These are phyloP conservation scores for Anguilla rostrata DNA, from an alignment of 2,113 vertebrate genomes.

Conservation along the genomic window DNA sequence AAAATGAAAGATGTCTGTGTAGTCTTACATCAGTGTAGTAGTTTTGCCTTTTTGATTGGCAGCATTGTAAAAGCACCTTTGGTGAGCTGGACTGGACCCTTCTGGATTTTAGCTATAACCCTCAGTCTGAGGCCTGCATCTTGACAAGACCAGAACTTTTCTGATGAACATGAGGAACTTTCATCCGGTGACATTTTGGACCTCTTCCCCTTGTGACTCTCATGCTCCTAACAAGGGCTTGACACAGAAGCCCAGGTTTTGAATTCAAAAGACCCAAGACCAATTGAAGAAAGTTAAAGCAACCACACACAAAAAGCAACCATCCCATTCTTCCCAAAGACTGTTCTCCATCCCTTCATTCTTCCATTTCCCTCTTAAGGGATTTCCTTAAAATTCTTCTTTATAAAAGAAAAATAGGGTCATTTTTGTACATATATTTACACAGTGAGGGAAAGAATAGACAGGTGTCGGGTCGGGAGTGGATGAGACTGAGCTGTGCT, in stretches of 20 bases:
- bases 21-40: not conserved
- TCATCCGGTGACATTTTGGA: not conserved
- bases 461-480: conserved; percentile 2
- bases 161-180: not conserved
- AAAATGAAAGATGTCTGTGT: not conserved
- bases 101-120: not conserved
- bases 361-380: conserved; percentile 62
- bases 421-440: conserved; percentile 67
- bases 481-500: not conserved
- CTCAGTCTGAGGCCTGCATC: not conserved
- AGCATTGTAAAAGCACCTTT: not conserved
- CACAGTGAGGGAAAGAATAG: conserved; percentile 32
- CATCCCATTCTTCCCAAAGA: not conserved
- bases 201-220: not conserved
- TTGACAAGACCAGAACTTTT: not conserved
- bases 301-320: not conserved
- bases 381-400: conserved; percentile 72
- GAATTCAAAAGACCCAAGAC: not conserved
- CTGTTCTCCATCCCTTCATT: conserved; percentile 30
- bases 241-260: not conserved
- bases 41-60: not conserved
- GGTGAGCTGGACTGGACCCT: not conserved
- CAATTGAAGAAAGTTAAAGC: not conserved
- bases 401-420: conserved; percentile 74
- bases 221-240: not conserved